Percentiles rank a stretch among this genome's conserved stretches.
phyloP scores from a whole-genome alignment of 1,140 invertebrate species.

The Drosophila burlai region DNA sequence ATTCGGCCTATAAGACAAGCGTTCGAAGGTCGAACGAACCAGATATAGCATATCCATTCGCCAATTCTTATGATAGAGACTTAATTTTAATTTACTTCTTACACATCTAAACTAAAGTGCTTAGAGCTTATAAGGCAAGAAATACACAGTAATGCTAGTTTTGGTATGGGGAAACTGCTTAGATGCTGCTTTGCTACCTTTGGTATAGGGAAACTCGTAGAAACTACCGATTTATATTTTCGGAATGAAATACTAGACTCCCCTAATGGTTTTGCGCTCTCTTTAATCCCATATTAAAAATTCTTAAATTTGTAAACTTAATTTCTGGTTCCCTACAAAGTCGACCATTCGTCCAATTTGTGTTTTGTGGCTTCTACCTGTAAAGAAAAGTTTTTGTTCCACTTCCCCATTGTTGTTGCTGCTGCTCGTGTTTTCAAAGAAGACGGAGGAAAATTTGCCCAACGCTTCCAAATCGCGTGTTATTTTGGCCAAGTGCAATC shows the following conservation, averaged over 20 bases:
- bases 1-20: constrained; percentile 93
- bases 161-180: constrained; percentile 16
- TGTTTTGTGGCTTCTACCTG: constrained; percentile 52
- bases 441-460: constrained; percentile 22
- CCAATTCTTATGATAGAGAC: constrained; percentile 9
- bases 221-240: not conserved
- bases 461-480: constrained; percentile 4
- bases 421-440: not conserved
- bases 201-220: constrained; percentile 49
- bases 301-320: constrained; percentile 20
- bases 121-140: constrained; percentile 28
- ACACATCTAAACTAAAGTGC: constrained; percentile 29
- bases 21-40: constrained; percentile 65
- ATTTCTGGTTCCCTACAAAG: constrained; percentile 21
- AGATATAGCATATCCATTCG: constrained; percentile 58
- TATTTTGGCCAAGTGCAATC: constrained; percentile 44
- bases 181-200: constrained; percentile 30
- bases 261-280: constrained; percentile 44
- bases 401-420: constrained; percentile 23
- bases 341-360: constrained; percentile 51
- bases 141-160: constrained; percentile 42
- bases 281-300: constrained; percentile 5
- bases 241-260: not conserved
- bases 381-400: constrained; percentile 53
- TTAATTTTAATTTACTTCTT: constrained; percentile 44